Evolutionary conservation across 2,888 invertebrate species (phyloP), one percentile per base, ranked within the genome.

Genomic region (Megastigmus dorsalis): DNA sequence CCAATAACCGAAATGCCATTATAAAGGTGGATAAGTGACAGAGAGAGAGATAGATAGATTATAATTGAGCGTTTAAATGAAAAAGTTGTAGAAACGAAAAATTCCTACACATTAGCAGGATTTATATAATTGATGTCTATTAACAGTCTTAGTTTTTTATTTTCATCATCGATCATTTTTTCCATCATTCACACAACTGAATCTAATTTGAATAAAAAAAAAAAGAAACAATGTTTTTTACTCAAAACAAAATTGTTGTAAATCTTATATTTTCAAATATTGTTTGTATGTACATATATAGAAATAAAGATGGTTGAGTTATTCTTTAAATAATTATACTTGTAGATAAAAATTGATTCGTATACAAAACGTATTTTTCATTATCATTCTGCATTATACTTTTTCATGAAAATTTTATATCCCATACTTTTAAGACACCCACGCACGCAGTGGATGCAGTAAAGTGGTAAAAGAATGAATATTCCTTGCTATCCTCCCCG

Each of bases 1-100:
- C 73, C 76, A 63, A 75, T 73, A 71, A 75, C 77, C 65, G 65
- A 77, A 77, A 66, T 71, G 36, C 50, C 66, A 63, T 70, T 76
- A 55, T 62, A 59, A 74, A 57, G 67, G 36, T 69, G 54, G 38
- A 67, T 67, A 38, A 73, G 50, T 50, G 50, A 72, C 45, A 73
- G 66, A 59, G 52, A 59, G 38, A n/a, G n/a, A n/a, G n/a, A n/a
- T 30, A 73, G 55, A 43, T 63, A 54, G 59, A 57, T 67, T 67
- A 63, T 59, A 55, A 76, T 60, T 45, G 63, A 57, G 23, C 54
- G 15, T 69, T 65, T 60, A 73, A 69, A 55, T 62, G 26, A 76
- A 55, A 45, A 48, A 67, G 20, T 26, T 57, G 45, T 70, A 67
- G 50, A 71, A 75, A 71, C 55, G 36, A 71, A 38, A 67, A 62